phyloP scores from a whole-genome alignment of 2,113 vertebrate genomes.

The Cololabis saira region DNA sequence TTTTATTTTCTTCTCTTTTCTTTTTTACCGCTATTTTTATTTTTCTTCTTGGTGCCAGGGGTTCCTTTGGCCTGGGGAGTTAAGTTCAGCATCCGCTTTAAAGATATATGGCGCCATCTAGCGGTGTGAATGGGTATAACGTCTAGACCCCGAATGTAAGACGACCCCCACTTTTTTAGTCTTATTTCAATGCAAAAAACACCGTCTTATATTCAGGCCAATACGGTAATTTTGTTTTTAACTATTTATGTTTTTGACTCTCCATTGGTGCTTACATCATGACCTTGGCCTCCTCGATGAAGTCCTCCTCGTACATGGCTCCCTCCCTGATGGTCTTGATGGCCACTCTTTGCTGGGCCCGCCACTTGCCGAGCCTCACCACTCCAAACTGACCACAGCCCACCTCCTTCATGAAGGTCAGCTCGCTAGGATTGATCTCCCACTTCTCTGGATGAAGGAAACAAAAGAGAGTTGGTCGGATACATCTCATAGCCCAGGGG shows the following conservation, averaged over 20 bases:
- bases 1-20: too few species aligned
- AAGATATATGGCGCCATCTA: too few species aligned
- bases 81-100: too few species aligned
- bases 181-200: too few species aligned
- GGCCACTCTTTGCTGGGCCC: constrained; percentile 91
- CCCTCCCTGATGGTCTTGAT: constrained; percentile 95
- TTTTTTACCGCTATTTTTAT: too few species aligned
- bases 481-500: not conserved
- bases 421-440: constrained; percentile 89
- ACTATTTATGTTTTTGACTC: not conserved
- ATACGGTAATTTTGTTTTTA: too few species aligned
- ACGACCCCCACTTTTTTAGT: too few species aligned
- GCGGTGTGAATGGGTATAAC: too few species aligned
- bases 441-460: constrained; percentile 52
- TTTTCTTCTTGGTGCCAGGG: too few species aligned
- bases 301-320: constrained; percentile 96
- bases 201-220: too few species aligned
- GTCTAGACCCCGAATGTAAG: too few species aligned
- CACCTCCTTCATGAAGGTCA: constrained; percentile 95
- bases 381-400: constrained; percentile 92
- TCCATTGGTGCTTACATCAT: constrained; percentile 88
- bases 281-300: constrained; percentile 95
- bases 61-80: too few species aligned
- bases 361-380: constrained; percentile 93
- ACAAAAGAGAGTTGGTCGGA: not conserved